phyloP scores from a whole-genome alignment of 2,797 vertebrate genomes.

The Ctenopoma multispine region DNA sequence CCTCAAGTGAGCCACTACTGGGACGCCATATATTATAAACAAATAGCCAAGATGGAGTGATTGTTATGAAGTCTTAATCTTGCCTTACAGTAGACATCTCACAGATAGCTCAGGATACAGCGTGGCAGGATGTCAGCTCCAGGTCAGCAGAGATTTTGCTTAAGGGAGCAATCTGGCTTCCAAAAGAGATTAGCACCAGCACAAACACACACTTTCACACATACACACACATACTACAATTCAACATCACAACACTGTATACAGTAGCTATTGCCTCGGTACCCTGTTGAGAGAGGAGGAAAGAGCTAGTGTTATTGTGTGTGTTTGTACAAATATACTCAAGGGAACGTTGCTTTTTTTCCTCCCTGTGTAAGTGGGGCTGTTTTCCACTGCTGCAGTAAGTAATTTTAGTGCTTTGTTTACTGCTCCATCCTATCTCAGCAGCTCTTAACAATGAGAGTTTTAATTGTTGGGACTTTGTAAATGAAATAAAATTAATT shows the following conservation, averaged over 20 bases:
- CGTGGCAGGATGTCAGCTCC: constrained; percentile 48
- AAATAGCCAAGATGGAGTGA: constrained; percentile 55
- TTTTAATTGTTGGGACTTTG: constrained; percentile 50
- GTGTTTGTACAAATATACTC: constrained; percentile 61
- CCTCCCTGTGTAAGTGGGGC: constrained; percentile 30
- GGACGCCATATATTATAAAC: constrained; percentile 56
- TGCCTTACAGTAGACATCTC: constrained; percentile 25
- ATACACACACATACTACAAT: constrained; percentile 34
- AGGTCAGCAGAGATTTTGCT: constrained; percentile 63
- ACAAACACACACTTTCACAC: constrained; percentile 27
- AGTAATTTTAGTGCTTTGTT: constrained; percentile 54
- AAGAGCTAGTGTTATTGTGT: constrained; percentile 50
- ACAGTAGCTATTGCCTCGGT: constrained; percentile 39
- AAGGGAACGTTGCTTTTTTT: constrained; percentile 33
- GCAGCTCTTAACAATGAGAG: constrained; percentile 27
- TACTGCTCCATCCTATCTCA: constrained; percentile 29
- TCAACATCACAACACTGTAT: constrained; percentile 34
- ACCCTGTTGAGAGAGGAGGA: constrained; percentile 15
- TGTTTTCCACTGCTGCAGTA: constrained; percentile 38
- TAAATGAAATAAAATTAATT: constrained; percentile 34
- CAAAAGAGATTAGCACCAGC: constrained; percentile 46
- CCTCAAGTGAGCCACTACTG: constrained; percentile 30
- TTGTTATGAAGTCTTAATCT: constrained; percentile 56
- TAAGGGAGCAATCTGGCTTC: constrained; percentile 53
- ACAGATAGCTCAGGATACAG: constrained; percentile 18